Evolutionary conservation across 2,888 invertebrate species (phyloP).

Genomic region (Frankliniella fusca): DNA sequence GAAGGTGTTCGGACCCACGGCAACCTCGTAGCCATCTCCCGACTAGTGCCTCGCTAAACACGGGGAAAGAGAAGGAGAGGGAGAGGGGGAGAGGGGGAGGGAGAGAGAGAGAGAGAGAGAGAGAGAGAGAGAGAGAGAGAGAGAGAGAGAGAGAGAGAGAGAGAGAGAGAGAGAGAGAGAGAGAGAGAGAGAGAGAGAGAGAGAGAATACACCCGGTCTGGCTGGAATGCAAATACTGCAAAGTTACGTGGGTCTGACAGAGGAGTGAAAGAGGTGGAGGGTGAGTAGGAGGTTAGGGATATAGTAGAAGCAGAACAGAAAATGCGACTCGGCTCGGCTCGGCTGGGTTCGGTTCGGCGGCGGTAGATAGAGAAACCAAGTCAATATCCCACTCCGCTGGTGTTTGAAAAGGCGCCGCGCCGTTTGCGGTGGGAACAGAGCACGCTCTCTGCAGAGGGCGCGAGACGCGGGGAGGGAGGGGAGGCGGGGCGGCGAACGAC

Average conservation of each 20-base stretch:
- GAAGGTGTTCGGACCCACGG: neutral
- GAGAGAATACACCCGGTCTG: neutral
- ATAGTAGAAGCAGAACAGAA: neutral
- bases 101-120: constrained; percentile 13
- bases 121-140: neutral
- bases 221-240: neutral
- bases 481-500: neutral
- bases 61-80: neutral
- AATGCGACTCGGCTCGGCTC: neutral
- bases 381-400: neutral
- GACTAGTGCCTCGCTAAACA: neutral
- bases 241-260: neutral
- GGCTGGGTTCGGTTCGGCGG: neutral
- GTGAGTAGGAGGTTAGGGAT: neutral
- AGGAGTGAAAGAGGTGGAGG: neutral
- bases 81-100: neutral
- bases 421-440: neutral
- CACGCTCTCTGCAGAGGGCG: neutral
- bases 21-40: neutral
- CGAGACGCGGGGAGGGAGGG: neutral
- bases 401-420: neutral
- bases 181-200: neutral
- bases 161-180: neutral
- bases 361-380: neutral
- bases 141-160: neutral